Conservation (phyloP, 2,888 invertebrate genomes). For the Callinectes sapidus region DNA sequence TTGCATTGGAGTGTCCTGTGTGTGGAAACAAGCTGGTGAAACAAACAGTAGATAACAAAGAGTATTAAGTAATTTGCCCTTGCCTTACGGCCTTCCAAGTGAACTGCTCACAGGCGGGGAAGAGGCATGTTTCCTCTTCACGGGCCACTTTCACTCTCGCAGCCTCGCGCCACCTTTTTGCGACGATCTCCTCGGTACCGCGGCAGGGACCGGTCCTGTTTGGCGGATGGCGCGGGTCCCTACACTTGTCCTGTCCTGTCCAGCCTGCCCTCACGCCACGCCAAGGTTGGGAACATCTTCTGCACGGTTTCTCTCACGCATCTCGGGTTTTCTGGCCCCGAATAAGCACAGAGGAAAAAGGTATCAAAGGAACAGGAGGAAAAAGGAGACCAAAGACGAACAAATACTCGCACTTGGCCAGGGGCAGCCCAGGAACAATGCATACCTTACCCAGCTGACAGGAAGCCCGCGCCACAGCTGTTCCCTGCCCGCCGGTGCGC, state of each 20-base stretch:
- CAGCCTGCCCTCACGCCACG: not conserved
- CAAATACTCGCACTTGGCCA: not conserved
- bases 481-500: not conserved
- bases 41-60: not conserved
- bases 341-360: not conserved
- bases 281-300: not conserved
- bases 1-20: not conserved
- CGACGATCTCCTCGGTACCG: not conserved
- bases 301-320: not conserved
- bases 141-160: slow-evolving; percentile 19
- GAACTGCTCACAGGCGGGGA: not conserved
- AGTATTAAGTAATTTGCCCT: not conserved
- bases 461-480: not conserved
- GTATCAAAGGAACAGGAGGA: not conserved
- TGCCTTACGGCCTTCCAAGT: not conserved
- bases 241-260: slow-evolving; percentile 15
- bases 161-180: slow-evolving; percentile 21
- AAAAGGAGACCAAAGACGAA: not conserved
- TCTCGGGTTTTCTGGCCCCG: not conserved
- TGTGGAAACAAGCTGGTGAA: not conserved
- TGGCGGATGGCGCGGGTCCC: not conserved
- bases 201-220: slow-evolving; percentile 14
- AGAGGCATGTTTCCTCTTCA: slow-evolving; percentile 17
- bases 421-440: not conserved
- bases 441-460: not conserved